Evolutionary conservation across 1,140 invertebrate species (phyloP).

Genomic region (Rhopalosiphum padi): DNA sequence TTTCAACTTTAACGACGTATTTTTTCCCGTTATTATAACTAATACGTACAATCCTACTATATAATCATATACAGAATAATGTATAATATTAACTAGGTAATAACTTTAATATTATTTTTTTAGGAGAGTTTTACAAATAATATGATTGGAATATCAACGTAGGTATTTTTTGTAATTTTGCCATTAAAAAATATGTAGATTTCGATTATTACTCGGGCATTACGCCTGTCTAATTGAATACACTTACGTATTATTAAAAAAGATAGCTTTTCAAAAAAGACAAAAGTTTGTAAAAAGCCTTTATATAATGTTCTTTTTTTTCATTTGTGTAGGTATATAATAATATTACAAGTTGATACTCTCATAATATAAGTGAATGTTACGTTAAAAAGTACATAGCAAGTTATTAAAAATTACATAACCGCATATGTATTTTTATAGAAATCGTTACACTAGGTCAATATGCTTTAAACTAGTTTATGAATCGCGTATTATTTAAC

Average conservation of each 20-base stretch:
- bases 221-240: background rate
- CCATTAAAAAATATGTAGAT: background rate
- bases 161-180: background rate
- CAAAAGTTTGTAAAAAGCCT: background rate
- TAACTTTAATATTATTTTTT: background rate
- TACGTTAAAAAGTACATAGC: constrained; percentile 36
- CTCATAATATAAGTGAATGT: constrained; percentile 24
- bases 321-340: background rate
- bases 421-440: constrained; percentile 32
- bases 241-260: background rate
- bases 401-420: constrained; percentile 43
- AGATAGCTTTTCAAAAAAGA: background rate
- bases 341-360: background rate
- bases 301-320: background rate
- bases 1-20: background rate
- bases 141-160: background rate
- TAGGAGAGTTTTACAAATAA: background rate
- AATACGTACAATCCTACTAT: too few relatives aligned
- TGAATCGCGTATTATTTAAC: constrained; percentile 11
- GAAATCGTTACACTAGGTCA: constrained; percentile 51
- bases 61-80: too few relatives aligned
- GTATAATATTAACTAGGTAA: too few relatives aligned
- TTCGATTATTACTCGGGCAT: background rate
- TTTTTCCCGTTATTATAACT: background rate
- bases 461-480: constrained; percentile 51